Percentiles rank a stretch among this genome's conserved stretches.
Evolutionary conservation across 2,888 invertebrate species (phyloP).

Genomic region (Eucriotettix oculatus): DNA sequence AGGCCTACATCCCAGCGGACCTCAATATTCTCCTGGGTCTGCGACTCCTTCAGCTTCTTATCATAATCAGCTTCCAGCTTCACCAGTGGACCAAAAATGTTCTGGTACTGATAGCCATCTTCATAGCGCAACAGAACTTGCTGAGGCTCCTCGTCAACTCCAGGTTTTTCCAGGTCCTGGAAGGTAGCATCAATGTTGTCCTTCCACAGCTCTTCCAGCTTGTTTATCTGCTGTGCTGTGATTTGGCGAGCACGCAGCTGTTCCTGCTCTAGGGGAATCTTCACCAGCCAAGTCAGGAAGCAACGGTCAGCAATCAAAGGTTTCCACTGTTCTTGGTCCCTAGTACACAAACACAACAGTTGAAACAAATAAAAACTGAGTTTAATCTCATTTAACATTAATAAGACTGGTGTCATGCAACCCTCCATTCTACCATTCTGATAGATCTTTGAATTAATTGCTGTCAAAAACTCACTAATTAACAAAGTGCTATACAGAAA

Average conservation of each 20-base stretch:
- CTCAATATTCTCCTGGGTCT: slow-evolving; percentile 94
- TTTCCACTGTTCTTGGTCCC: slow-evolving; percentile 97
- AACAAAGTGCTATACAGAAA: no score
- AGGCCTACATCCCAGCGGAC: slow-evolving; percentile 98
- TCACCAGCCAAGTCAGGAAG: slow-evolving; percentile 92
- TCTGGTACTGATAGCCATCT: slow-evolving; percentile 98
- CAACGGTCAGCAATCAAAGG: slow-evolving; percentile 92
- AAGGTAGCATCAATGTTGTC: slow-evolving; percentile 96
- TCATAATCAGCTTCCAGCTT: slow-evolving; percentile 98
- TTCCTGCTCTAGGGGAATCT: slow-evolving; percentile 93
- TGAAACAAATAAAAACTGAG: background rate
- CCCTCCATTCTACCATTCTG: no score
- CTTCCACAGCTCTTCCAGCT: slow-evolving; percentile 96
- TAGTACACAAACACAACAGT: slow-evolving; percentile 14
- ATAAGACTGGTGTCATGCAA: no score
- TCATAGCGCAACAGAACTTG: slow-evolving; percentile 67
- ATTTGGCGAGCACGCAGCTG: slow-evolving; percentile 92
- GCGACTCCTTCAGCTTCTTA: slow-evolving; percentile 90
- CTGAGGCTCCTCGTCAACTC: slow-evolving; percentile 94
- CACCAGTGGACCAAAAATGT: slow-evolving; percentile 92
- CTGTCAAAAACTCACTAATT: no score
- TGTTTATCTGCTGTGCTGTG: slow-evolving; percentile 91
- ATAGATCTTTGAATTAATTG: no score
- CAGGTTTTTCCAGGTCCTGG: slow-evolving; percentile 95
- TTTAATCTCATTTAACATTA: background rate